phyloP scores from a whole-genome alignment of 2,113 vertebrate species.

The Acinonyx jubatus region DNA sequence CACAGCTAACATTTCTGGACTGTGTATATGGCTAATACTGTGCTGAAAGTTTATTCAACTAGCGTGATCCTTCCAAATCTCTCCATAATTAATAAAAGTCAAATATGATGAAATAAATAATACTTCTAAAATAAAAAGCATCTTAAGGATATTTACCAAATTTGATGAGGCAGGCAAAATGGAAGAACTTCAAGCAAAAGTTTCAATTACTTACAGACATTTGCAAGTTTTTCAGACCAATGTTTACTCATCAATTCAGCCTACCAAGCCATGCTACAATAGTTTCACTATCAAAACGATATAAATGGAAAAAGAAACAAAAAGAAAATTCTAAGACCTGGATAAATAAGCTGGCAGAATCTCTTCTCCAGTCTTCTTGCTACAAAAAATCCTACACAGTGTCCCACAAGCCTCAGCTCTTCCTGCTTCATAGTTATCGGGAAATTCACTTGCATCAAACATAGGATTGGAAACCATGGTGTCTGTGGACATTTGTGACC shows the following conservation, averaged over 20 bases:
- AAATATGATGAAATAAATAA: slow-evolving; percentile 32
- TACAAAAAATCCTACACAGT: slow-evolving; percentile 98
- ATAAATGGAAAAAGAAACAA: slow-evolving; percentile 76
- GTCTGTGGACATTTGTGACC: slow-evolving; percentile 96
- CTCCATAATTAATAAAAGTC: slow-evolving; percentile 30
- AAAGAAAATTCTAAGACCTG: slow-evolving; percentile 90
- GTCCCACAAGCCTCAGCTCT: slow-evolving; percentile 97
- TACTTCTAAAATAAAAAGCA: slow-evolving; percentile 40
- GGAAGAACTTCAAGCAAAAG: slow-evolving; percentile 45
- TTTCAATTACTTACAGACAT: slow-evolving; percentile 50
- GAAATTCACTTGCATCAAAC: slow-evolving; percentile 95
- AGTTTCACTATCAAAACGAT: slow-evolving; percentile 51
- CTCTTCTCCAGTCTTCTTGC: slow-evolving; percentile 98
- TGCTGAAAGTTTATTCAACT: slow-evolving; percentile 35
- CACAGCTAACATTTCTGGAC: slow-evolving; percentile 40
- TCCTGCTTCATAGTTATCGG: slow-evolving; percentile 97
- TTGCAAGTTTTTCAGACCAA: slow-evolving; percentile 51
- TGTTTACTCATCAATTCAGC: slow-evolving; percentile 53
- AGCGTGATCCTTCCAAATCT: slow-evolving; percentile 27
- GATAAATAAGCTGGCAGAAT: slow-evolving; percentile 98
- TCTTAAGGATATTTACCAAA: slow-evolving; percentile 15
- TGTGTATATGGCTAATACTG: neutral
- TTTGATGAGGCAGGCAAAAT: slow-evolving; percentile 27
- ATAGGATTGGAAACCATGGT: slow-evolving; percentile 95
- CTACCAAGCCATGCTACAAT: slow-evolving; percentile 27